Evolutionary conservation across 2,113 vertebrate genomes (phyloP), one percentile per base, ranked within the genome.

Genomic region (Scomber colias): DNA sequence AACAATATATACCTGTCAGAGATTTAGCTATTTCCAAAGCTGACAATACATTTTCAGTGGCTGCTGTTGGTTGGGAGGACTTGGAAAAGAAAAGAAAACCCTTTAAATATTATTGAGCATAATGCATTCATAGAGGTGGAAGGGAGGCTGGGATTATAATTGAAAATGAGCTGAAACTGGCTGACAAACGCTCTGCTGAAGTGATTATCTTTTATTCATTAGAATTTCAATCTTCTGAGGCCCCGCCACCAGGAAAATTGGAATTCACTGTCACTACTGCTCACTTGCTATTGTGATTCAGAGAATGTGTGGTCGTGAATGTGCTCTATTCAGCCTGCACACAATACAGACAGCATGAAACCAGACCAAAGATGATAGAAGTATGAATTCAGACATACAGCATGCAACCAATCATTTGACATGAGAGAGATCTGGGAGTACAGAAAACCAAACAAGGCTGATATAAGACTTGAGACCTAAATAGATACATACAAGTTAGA

Each of bases 171-270:
- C 83, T 81, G 79, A 86, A 86, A 85, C 75, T 81, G 79, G 66
- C 81, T 87, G 90, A 92, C 90, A 91, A 92, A 89, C 88, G 86
- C 90, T 75, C 65, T 35, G 84, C 79, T 81, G 69, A 87, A 91
- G 82, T 92, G 87, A 93, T 92, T 88, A 93, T 91, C 85, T 92
- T 92, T 93, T 92, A 89, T 93, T 90, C 87, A 92, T 91, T 92
- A 91, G 84, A 90, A 89, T 89, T 85, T 92, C 77, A 80, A 90
- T 92, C 91, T 87, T 85, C 79, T 62, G 81, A 85, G 72, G 79
- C 82, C 82, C 76, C 59, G 72, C 83, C 86, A 78, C 61, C 40
- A 78, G 78, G 79, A 87, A 90, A 87, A 92, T 90, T 93, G 86
- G 81, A 92, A 92, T 86, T 89, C 84, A 83, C 82, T 82, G 88